Evolutionary conservation across 2,113 vertebrate species (phyloP).

Genomic region (Microcebus griseorufus): DNA sequence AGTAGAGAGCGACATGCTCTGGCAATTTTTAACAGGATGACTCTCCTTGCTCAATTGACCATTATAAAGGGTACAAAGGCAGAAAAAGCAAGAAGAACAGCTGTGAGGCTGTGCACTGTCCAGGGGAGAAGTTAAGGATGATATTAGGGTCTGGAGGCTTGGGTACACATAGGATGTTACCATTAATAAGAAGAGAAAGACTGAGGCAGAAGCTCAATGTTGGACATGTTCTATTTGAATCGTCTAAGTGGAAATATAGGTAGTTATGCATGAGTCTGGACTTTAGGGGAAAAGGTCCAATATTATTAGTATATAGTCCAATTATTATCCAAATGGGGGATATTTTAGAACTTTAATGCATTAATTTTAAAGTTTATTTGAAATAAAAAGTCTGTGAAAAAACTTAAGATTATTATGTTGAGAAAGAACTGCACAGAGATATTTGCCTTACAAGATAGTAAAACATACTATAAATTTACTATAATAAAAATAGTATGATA

Average conservation of each 20-base stretch:
- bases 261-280: background rate
- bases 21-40: background rate
- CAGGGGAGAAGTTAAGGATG: background rate
- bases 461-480: background rate
- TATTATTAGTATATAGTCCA: background rate
- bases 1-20: background rate
- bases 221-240: background rate
- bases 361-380: background rate
- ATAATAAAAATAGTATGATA: background rate
- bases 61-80: background rate
- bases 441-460: background rate
- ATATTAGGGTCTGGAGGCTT: background rate
- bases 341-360: background rate
- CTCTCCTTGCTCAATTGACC: background rate
- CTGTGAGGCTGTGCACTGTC: background rate
- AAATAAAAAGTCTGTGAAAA: background rate
- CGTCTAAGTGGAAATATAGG: background rate
- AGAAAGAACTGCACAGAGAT: background rate
- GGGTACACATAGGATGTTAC: background rate
- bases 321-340: background rate
- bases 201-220: background rate
- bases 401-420: background rate
- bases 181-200: background rate
- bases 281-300: background rate
- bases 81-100: background rate